Evolutionary conservation across 2,113 vertebrate species (phyloP).

Genomic region (Pseudorhombus dupliciocellatus): DNA sequence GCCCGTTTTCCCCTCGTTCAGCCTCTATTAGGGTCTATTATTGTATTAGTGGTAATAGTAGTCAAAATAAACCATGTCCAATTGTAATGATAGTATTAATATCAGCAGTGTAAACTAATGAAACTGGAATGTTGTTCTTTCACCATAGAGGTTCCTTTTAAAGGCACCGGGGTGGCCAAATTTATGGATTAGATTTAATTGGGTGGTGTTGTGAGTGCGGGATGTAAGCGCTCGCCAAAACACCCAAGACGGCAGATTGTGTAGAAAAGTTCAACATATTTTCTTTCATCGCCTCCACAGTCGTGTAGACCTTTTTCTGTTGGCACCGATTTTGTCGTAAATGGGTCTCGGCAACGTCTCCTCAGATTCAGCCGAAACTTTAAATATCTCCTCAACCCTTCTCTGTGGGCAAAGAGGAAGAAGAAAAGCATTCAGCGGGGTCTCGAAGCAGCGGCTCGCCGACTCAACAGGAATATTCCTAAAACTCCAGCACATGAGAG

Average conservation of each 20-base stretch:
- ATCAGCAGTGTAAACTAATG: conserved; percentile 79
- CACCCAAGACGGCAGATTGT: conserved; percentile 41
- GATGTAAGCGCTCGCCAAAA: conserved; percentile 51
- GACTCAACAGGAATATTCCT: conserved; percentile 59
- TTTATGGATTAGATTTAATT: conserved; percentile 75
- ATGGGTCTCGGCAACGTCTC: conserved; percentile 18
- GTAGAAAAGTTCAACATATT: conserved; percentile 33
- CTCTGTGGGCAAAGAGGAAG: conserved; percentile 67
- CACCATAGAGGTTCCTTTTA: conserved; percentile 63
- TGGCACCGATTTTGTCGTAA: conserved; percentile 42
- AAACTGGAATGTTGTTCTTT: conserved; percentile 78
- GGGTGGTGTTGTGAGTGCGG: conserved; percentile 64
- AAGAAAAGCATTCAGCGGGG: conserved; percentile 69
- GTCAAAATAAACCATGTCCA: conserved; percentile 82
- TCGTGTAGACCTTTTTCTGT: conserved; percentile 21
- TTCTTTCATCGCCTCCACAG: conserved; percentile 2
- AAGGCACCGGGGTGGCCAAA: conserved; percentile 68
- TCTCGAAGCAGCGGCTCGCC: conserved; percentile 43
- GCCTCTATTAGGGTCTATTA: conserved; percentile 80
- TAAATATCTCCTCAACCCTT: conserved; percentile 69
- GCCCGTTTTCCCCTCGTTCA: conserved; percentile 57
- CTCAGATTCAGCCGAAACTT: conserved; percentile 70
- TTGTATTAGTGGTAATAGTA: conserved; percentile 84
- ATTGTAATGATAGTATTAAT: conserved; percentile 83
- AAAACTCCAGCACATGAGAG: conserved; percentile 39